Evolutionary conservation across 1,140 invertebrate genomes (phyloP).

Genomic region (Drosophila fuyamai): DNA sequence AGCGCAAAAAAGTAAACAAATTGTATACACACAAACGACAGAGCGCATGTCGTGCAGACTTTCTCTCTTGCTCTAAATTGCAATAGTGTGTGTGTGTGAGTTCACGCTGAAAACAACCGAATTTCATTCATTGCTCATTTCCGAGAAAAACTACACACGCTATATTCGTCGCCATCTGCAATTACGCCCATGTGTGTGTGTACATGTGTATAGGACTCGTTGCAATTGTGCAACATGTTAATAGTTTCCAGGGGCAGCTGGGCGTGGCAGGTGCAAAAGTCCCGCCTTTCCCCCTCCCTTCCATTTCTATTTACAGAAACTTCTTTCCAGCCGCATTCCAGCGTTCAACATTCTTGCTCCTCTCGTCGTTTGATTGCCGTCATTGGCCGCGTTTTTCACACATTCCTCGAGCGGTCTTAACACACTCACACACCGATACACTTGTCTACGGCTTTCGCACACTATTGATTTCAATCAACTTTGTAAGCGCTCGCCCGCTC

Average conservation of each 20-base stretch:
- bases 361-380: conserved; percentile 63
- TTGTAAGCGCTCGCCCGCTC: conserved; percentile 40
- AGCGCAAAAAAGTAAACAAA: conserved; percentile 56
- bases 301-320: conserved; percentile 4
- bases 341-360: conserved; percentile 68
- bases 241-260: conserved; percentile 25
- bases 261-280: conserved; percentile 60
- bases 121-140: conserved; percentile 79
- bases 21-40: conserved; percentile 39
- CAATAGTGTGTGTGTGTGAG: conserved; percentile 32
- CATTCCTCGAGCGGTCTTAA: conserved; percentile 65
- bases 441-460: conserved; percentile 56
- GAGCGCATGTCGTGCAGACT: conserved; percentile 66
- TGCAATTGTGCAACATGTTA: conserved; percentile 20
- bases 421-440: conserved; percentile 44
- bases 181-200: conserved; percentile 21
- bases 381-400: conserved; percentile 81
- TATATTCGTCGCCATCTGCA: conserved; percentile 56
- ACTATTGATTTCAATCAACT: conserved; percentile 82
- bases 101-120: conserved; percentile 62
- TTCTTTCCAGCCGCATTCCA: conserved; percentile 64
- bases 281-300: conserved; percentile 12
- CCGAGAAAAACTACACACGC: conserved; percentile 68
- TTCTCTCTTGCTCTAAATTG: conserved; percentile 68
- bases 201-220: conserved; percentile 4